These are phyloP conservation scores for Papilio gigon DNA, from an alignment of 2,888 invertebrate species.

Conservation along the genomic window DNA sequence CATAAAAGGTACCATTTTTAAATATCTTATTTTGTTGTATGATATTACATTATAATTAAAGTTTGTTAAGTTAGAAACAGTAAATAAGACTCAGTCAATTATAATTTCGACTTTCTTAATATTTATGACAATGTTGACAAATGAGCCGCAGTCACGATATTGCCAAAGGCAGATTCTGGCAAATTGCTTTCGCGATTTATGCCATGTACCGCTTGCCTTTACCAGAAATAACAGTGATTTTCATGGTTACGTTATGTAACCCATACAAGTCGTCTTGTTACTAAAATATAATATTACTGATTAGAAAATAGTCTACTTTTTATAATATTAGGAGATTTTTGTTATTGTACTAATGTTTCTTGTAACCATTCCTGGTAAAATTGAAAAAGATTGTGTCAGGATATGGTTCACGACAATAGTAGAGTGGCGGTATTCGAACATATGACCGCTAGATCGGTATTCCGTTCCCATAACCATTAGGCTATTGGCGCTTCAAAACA, in stretches of 20 bases:
- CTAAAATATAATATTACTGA: background rate
- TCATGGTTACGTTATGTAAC: background rate
- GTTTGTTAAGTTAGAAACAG: background rate
- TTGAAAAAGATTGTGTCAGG: too few species aligned
- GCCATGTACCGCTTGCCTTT: background rate
- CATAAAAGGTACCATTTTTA: too few species aligned
- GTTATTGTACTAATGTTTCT: too few species aligned
- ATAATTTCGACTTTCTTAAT: background rate
- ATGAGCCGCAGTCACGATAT: conserved; percentile 13
- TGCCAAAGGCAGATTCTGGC: background rate
- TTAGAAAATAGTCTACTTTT: too few species aligned
- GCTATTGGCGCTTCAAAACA: too few species aligned
- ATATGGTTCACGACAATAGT: too few species aligned
- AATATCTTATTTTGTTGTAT: background rate
- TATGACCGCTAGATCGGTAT: too few species aligned
- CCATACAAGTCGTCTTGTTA: background rate
- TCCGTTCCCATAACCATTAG: too few species aligned
- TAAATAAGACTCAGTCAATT: conserved; percentile 3
- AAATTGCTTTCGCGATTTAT: conserved; percentile 12
- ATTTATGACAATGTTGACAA: conserved; percentile 8
- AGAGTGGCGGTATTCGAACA: too few species aligned
- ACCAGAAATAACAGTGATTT: background rate
- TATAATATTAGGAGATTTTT: too few species aligned
- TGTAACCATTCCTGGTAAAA: too few species aligned
- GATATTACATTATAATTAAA: background rate